Evolutionary conservation across 2,888 invertebrate species (phyloP).

Genomic region (Leptogaster cylindrica): DNA sequence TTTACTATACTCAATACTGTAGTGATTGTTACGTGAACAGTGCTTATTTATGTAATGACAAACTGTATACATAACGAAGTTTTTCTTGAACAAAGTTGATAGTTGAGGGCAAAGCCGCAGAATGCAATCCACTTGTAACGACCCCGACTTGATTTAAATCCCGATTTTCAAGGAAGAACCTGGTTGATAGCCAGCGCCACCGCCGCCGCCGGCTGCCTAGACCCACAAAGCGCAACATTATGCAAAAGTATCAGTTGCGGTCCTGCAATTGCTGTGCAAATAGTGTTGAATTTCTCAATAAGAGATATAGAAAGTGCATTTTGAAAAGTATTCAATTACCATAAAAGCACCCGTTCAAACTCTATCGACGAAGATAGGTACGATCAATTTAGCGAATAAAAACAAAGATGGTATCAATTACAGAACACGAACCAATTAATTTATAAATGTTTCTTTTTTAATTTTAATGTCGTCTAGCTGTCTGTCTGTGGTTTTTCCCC

Average conservation of each 20-base stretch:
- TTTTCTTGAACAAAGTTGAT: too few species aligned
- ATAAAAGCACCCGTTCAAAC: neutral
- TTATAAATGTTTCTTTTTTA: slow-evolving; percentile 33
- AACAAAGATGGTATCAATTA: slow-evolving; percentile 38
- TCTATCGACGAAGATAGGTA: neutral
- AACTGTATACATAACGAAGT: too few species aligned
- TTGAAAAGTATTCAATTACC: slow-evolving; percentile 42
- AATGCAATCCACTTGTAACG: too few species aligned
- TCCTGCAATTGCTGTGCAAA: slow-evolving; percentile 25
- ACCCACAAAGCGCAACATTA: too few species aligned
- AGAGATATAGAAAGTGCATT: slow-evolving; percentile 15
- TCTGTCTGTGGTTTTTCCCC: slow-evolving; percentile 34
- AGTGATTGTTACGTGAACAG: too few species aligned
- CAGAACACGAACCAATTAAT: slow-evolving; percentile 36
- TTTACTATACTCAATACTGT: too few species aligned
- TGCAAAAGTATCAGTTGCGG: slow-evolving; percentile 6
- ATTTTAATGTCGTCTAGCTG: slow-evolving; percentile 32
- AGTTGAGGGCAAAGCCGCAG: too few species aligned
- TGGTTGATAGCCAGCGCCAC: neutral
- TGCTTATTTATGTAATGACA: too few species aligned
- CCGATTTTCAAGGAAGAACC: too few species aligned
- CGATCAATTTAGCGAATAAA: slow-evolving; percentile 24
- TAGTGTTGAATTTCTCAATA: slow-evolving; percentile 32
- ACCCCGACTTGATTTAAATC: too few species aligned
- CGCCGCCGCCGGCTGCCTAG: too few species aligned